Conservation (phyloP, 2,113 vertebrate species). For the Plotosus lineatus region DNA sequence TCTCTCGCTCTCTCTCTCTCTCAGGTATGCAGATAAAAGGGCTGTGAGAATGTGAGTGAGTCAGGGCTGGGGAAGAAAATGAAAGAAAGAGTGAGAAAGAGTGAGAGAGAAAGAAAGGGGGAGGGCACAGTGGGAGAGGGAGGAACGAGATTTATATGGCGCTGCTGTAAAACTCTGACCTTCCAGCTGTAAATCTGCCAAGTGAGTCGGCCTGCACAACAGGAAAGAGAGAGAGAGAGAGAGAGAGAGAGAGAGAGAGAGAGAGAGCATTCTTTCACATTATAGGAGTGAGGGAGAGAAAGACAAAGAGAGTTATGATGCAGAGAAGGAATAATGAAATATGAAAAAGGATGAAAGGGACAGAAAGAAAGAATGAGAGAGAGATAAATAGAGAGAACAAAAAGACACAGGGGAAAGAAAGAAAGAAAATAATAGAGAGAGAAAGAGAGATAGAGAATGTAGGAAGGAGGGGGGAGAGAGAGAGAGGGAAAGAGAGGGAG, state of each 20-base stretch:
- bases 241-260: not conserved
- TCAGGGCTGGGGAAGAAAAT: slow-evolving; percentile 45
- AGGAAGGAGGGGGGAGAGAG: not conserved
- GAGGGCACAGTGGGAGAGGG: slow-evolving; percentile 37
- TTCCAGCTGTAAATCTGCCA: slow-evolving; percentile 79
- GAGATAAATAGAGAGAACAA: too few relatives aligned
- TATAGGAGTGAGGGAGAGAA: slow-evolving; percentile 1
- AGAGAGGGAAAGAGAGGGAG: not conserved
- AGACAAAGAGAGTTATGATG: not conserved
- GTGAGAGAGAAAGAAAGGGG: not conserved
- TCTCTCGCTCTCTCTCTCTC: not conserved
- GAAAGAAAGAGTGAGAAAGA: not conserved
- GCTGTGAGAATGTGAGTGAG: slow-evolving; percentile 64
- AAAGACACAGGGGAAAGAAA: too few relatives aligned
- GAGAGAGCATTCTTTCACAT: slow-evolving; percentile 4
- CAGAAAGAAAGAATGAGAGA: too few relatives aligned
- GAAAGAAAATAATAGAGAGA: too few relatives aligned
- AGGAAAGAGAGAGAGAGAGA: slow-evolving; percentile 65
- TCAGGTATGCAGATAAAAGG: slow-evolving; percentile 45
- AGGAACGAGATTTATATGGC: slow-evolving; percentile 73
- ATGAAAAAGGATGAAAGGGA: not conserved
- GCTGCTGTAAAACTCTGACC: slow-evolving; percentile 79
- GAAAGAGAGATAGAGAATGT: not conserved
- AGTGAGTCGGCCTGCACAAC: slow-evolving; percentile 77
- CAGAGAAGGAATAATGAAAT: not conserved